phyloP scores from a whole-genome alignment of 2,113 vertebrate species.

The Rhineura floridana region DNA sequence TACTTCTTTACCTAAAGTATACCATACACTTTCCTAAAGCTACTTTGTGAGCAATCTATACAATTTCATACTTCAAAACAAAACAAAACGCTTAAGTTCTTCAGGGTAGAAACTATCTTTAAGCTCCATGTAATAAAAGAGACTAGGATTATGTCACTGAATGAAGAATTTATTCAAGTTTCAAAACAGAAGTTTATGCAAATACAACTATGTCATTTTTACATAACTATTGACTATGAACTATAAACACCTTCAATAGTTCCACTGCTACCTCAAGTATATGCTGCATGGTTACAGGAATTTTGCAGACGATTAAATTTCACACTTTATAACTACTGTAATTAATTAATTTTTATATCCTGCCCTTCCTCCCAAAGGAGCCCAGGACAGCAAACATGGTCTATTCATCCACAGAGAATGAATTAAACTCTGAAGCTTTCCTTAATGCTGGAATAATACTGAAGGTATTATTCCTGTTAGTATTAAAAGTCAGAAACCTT shows the following conservation, averaged over 20 bases:
- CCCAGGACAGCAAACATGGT: neutral
- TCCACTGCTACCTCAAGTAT: neutral
- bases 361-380: too few relatives aligned
- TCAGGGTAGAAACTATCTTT: neutral
- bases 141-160: neutral
- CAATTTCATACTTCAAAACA: neutral
- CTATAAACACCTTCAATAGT: neutral
- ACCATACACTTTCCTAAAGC: neutral
- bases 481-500: neutral
- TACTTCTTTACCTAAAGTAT: neutral
- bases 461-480: neutral
- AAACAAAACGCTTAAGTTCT: neutral
- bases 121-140: neutral
- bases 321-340: neutral
- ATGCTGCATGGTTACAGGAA: neutral
- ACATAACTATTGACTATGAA: neutral
- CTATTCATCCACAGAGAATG: neutral
- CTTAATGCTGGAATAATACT: neutral
- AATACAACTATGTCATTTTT: neutral
- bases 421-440: too few relatives aligned
- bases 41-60: neutral
- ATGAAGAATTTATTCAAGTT: neutral
- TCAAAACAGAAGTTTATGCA: neutral
- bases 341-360: neutral
- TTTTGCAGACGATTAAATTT: neutral